Percentiles rank a stretch among this genome's conserved stretches.
Conservation (phyloP, 2,888 invertebrate species). For the Meganola albula region DNA sequence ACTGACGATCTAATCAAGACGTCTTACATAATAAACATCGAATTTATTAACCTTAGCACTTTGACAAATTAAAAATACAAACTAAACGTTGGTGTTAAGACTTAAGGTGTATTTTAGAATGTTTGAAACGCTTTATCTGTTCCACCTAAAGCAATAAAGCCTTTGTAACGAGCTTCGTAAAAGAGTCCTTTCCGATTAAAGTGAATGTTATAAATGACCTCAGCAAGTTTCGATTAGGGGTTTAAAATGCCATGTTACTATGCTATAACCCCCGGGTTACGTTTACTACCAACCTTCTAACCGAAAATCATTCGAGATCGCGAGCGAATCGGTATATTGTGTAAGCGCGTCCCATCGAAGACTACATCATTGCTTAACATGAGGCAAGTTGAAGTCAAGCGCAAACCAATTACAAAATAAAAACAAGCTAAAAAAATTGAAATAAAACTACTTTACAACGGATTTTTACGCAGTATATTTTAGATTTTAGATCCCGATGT, state of each 20-base stretch:
- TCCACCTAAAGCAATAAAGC: constrained; percentile 39
- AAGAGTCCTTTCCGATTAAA: constrained; percentile 43
- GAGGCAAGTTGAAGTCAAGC: no score
- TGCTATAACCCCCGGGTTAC: no score
- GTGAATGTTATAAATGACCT: constrained; percentile 39
- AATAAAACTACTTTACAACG: no score
- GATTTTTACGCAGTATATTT: no score
- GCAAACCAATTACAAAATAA: no score
- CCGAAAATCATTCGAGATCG: no score
- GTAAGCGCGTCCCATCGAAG: no score
- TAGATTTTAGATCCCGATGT: no score
- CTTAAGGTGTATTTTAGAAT: constrained; percentile 20
- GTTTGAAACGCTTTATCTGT: constrained; percentile 28
- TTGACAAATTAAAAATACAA: constrained; percentile 7
- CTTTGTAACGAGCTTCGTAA: constrained; percentile 37
- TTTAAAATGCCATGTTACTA: constrained; percentile 25
- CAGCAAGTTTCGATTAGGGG: constrained; percentile 34
- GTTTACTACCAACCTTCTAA: no score
- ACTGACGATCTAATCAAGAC: constrained; percentile 36
- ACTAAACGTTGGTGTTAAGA: constrained; percentile 9
- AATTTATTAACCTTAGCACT: constrained; percentile 28
- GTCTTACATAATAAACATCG: constrained; percentile 35
- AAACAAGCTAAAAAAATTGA: no score
- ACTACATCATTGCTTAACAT: no score
- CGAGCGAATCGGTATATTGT: no score